Base-by-base conservation (phyloP, 2,113 vertebrate genomes). In the Myodes glareolus region DNA sequence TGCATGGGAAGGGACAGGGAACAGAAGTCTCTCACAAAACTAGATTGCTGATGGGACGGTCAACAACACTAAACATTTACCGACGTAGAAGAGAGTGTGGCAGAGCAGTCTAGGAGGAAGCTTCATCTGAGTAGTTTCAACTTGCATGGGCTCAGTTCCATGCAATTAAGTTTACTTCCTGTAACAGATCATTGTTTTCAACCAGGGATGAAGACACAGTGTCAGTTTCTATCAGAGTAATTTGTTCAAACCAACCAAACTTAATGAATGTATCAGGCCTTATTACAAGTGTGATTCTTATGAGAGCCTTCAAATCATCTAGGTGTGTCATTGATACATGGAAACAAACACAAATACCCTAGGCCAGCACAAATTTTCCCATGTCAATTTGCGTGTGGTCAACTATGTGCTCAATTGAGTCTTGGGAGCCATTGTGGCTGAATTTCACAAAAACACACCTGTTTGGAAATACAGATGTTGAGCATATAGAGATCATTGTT, bases 151-250 rank as follows among this genome's bases (percentile, higher is more conserved):
- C 86, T 97, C 29, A 75, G 90, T 98, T 97, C 97, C 89, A 76
- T 78, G 75, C 65, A 97, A 42, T 92, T 80, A 88, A 45, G 94
- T 97, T 97, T 91, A 95, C 96, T 98, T 98, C 91, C 97, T 97
- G 52, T 73, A 93, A 95, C 1, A 97, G 31, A 87, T 65, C 31
- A 68, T 90, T 93, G 36, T 33, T 31, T 88, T 96, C 89, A 92
- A 94, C 85, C 17, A 55, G 36, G 3, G 67, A 36, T 80, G 78
- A 96, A 94, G 72, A 94, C 94, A 92, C 8, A n/a, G 36, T 55
- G n/a, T 47, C 50, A 75, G 52, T 94, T 96, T 92, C 78, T 78
- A 78, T 88, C 65, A 96, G 0, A 82, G 82, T 42, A 87, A 80
- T 89, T 91, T 72, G 45, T 97, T 95, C 86, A 88, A 91, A 31